These are phyloP conservation scores for Anabas testudineus DNA, from an alignment of 2,797 vertebrate species.

Conservation along the genomic window DNA sequence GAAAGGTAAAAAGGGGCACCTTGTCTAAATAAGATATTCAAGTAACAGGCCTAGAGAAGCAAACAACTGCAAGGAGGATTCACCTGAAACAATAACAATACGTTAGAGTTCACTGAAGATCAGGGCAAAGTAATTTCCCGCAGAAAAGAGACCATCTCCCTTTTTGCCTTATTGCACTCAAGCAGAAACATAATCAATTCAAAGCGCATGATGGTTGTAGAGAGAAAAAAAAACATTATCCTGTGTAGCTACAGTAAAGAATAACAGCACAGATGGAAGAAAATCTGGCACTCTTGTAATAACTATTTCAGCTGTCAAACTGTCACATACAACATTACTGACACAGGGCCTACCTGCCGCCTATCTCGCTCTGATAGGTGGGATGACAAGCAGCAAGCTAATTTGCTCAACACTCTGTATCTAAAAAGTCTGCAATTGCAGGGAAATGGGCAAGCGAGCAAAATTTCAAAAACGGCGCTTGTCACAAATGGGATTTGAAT, in stretches of 20 bases:
- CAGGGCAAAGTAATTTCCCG: conserved; percentile 1
- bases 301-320: conserved; percentile 58
- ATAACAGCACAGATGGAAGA: conserved; percentile 45
- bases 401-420: conserved; percentile 53
- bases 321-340: conserved; percentile 52
- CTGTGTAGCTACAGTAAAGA: conserved; percentile 27
- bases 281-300: conserved; percentile 40
- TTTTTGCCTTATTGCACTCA: conserved; percentile 19
- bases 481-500: conserved; percentile 40
- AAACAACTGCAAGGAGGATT: conserved; percentile 3
- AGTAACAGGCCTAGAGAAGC: not conserved
- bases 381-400: conserved; percentile 60
- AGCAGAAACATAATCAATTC: conserved; percentile 40
- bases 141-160: not conserved
- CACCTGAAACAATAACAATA: not conserved
- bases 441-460: conserved; percentile 31
- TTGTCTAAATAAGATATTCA: too few relatives aligned
- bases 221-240: conserved; percentile 36
- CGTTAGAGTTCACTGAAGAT: not conserved
- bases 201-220: conserved; percentile 30
- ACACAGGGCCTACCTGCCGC: conserved; percentile 41
- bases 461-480: conserved; percentile 18
- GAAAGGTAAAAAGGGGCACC: not conserved
- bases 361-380: conserved; percentile 40
- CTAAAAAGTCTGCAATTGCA: conserved; percentile 48